phyloP scores from a whole-genome alignment of 2,797 vertebrate species.

The Anguilla obscura region DNA sequence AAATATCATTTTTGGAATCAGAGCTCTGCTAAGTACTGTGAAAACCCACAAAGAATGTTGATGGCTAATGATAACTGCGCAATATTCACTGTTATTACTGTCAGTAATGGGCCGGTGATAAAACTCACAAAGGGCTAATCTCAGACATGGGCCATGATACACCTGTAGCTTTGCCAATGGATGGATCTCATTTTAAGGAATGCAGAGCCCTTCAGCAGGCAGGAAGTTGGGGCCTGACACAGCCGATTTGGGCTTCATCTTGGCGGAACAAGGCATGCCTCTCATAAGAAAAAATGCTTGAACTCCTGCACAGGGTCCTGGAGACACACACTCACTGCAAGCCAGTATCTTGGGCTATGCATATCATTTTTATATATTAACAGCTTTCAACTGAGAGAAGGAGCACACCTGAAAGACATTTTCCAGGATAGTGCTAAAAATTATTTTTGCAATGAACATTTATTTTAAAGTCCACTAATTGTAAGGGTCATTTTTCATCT shows the following conservation, averaged over 20 bases:
- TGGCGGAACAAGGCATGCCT: background rate
- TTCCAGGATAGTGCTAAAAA: background rate
- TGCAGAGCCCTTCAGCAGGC: background rate
- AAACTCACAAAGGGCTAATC: background rate
- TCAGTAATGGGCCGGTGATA: background rate
- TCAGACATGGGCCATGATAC: background rate
- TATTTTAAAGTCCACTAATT: background rate
- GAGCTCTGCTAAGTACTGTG: background rate
- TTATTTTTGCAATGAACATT: background rate
- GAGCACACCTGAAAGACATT: background rate
- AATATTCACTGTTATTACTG: background rate
- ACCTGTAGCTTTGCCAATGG: background rate
- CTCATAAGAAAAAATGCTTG: background rate
- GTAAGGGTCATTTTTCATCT: background rate
- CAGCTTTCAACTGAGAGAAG: background rate
- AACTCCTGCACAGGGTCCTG: background rate
- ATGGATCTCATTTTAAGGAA: background rate
- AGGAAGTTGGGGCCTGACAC: background rate
- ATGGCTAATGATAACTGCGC: background rate
- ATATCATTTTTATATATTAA: background rate
- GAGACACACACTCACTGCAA: background rate
- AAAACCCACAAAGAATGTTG: background rate
- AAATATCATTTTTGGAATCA: background rate
- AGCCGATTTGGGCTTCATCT: constrained; percentile 12
- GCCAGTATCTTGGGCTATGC: background rate